Conservation (phyloP, 2,888 invertebrate species). For the Patella ulyssiponensis region DNA sequence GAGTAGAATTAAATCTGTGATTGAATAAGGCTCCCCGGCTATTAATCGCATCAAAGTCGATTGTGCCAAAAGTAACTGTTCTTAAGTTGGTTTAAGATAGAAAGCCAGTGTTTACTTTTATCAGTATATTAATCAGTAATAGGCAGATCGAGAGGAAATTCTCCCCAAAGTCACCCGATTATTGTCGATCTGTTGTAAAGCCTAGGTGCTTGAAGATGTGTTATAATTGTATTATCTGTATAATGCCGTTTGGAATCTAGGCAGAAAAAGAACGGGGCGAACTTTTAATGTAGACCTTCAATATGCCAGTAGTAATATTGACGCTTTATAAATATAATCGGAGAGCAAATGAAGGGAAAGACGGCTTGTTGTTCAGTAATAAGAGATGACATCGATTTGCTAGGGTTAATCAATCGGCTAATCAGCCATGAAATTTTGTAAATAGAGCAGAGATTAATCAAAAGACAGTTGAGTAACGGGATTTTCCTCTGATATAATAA, state of each 20-base stretch:
- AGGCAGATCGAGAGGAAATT: conserved; percentile 29
- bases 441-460: conserved; percentile 42
- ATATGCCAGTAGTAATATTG: conserved; percentile 15
- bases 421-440: conserved; percentile 41
- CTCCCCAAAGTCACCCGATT: conserved; percentile 36
- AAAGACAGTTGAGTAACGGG: conserved; percentile 29
- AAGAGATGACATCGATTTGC: conserved; percentile 29
- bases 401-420: conserved; percentile 40
- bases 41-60: conserved; percentile 22
- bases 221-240: conserved; percentile 41
- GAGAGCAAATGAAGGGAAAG: conserved; percentile 7
- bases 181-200: conserved; percentile 42
- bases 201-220: conserved; percentile 33
- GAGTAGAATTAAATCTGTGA: conserved; percentile 27
- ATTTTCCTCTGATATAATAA: conserved; percentile 33
- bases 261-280: conserved; percentile 17
- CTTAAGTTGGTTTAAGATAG: conserved; percentile 21
- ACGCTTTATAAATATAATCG: conserved; percentile 2
- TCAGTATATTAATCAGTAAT: conserved; percentile 41
- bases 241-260: conserved; percentile 20
- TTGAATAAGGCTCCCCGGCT: conserved; percentile 21
- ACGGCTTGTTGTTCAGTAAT: conserved; percentile 19
- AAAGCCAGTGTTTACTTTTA: conserved; percentile 21
- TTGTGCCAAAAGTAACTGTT: conserved; percentile 22
- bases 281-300: conserved; percentile 22